Base-by-base conservation (phyloP, 2,113 vertebrate species). In the Riparia riparia region DNA sequence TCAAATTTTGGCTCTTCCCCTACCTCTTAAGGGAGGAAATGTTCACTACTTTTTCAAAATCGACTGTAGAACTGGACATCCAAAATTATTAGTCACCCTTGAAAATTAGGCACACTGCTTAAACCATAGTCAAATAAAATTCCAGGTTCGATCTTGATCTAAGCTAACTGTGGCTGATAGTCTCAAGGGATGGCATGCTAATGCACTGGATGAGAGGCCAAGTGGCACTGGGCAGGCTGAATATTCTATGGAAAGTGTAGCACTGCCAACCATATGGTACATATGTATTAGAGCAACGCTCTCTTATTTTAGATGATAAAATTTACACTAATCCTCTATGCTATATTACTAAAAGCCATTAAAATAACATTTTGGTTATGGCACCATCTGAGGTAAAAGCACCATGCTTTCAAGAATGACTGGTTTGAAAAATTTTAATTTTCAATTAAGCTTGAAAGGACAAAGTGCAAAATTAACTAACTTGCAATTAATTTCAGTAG, bases 401-500 rank as follows among this genome's bases (percentile, higher is more conserved):
- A 56, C 80, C 49, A 22, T 26, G n/a, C 95, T 96, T 96, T 64
- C 61, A 63, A 42, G 70, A 82, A 80, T 87, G 82, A 66, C 87
- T 69, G 73, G 69, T 77, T 90, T 82, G 80, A 69, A 80, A 89
- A 93, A 81, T 92, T 97, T 90, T 93, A 96, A 93, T 97, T 97
- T 98, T 98, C 97, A 97, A 97, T 98, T 97, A 97, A 93, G 95
- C 88, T 96, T 96, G 92, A 97, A 97, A 96, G 95, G 97, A 97
- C 96, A 97, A 96, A 98, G 95, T 98, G 94, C 95, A 96, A 97
- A 98, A 98, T 98, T 97, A 98, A 98, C 96, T 96, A 98, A 98
- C 97, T 98, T 93, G 91, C 98, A 98, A 98, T 98, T 98, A 98
- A 98, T 98, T 98, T 98, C 96, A 93, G 87, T 92, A 96, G 93